Evolutionary conservation across 2,888 invertebrate species (phyloP), one percentile per base, ranked within the genome.

Genomic region (Muschampia plurimacula): DNA sequence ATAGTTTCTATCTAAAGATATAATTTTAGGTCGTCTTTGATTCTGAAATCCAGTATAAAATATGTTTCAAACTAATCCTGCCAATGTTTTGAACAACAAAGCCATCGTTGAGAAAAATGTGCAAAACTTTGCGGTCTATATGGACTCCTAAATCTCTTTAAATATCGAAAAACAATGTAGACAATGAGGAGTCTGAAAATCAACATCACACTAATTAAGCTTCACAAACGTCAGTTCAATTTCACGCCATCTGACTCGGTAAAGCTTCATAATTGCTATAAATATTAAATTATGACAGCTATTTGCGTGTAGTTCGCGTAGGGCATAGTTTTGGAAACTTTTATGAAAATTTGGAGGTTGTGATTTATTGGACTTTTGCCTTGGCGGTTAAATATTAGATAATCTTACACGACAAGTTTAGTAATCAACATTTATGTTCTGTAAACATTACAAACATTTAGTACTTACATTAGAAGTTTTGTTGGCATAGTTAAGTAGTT

Each of bases 191-290:
- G 74, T 73, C 74, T 74, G 72, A 78, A 77, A 78, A 75, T 78
- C 78, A 78, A 78, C 79, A 79, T 76, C 74, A 77, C 75, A 76
- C 77, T 80, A 81, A 81, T 81, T 80, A 80, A 77, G 76, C 74
- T 72, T 69, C 72, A 77, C 74, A 80, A 80, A 79, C 80, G 75
- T 74, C 74, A 71, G 77, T 76, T 76, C 79, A 79, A 80, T 80
- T 81, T 78, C 76, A 79, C 78, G 79, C 77, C 66, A 74, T 69
- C 74, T 72, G 77, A 69, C 62, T 75, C 70, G 67, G 73, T 74
- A 74, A 74, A 73, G 78, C 74, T 76, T 77, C 78, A 77, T 80
- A 79, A 79, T 80, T 79, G 75, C 74, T 74, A 76, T 78, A 77
- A 80, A 77, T 79, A 77, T 79, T 79, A 78, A 77, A 77, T 75